Base-by-base conservation (phyloP, 2,888 invertebrate genomes). In the Amblyteles armatorius region DNA sequence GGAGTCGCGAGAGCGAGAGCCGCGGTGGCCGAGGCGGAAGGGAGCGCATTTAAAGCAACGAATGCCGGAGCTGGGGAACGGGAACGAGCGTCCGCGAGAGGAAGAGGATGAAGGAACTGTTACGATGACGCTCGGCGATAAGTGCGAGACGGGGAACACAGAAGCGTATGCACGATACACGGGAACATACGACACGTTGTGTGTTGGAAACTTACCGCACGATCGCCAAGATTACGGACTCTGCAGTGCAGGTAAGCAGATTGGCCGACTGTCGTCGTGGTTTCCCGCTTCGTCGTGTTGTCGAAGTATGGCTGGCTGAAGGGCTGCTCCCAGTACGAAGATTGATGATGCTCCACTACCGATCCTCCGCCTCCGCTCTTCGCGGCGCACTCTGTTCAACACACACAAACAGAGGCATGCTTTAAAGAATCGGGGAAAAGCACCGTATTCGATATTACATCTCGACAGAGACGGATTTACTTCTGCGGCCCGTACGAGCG, bases 271-370 rank as follows among this genome's bases (percentile, higher is more conserved):
- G 97, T 97, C 89, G 97, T 97, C 91, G 97, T 97, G 92, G 97
- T 96, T 93, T 98, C 97, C 87, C 97, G 95, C 93, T 96, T 96
- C 89, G 97, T 97, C 91, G 97, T 96, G 94, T 98, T 98, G 95
- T 98, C 98, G 95, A 98, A 98, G 95, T 97, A 98, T 74, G 98
- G 98, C 94, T 97, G 97, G 88, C 97, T 97, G 93, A 97, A 97
- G 80, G 97, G 97, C 94, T 97, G 96, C 94, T 92, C 92, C 92
- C 92, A 93, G 86, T 91, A 93, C 65, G 92, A 91, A 84, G 92
- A 92, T 84, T 90, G 91, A 89, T 93, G 93, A 88, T 92, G 92
- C 76, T 93, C 93, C 83, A 93, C 90, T 19, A 93, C 91, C n/a
- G 92, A 88, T 69, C 90, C 90, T 3, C 89, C 89, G 22, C 84